Evolutionary conservation across 2,888 invertebrate species (phyloP).

Genomic region (Cheiracanthium punctorium): DNA sequence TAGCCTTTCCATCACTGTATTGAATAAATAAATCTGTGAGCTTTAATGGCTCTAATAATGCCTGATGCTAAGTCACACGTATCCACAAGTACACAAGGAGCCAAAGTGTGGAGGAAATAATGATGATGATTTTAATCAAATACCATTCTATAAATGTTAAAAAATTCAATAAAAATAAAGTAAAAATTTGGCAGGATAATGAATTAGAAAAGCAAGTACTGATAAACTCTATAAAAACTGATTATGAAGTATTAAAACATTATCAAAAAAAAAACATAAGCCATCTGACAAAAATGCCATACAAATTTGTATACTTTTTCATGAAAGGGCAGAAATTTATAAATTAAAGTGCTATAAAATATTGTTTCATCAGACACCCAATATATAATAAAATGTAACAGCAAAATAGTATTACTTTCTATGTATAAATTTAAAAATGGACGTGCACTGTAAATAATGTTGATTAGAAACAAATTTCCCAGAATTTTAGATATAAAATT

Average conservation of each 20-base stretch:
- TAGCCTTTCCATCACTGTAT: too few relatives aligned
- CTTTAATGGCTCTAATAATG: background rate
- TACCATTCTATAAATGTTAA: background rate
- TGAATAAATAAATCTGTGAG: background rate
- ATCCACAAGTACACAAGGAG: background rate
- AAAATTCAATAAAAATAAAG: background rate
- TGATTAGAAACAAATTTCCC: too few relatives aligned
- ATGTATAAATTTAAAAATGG: background rate
- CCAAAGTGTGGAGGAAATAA: background rate
- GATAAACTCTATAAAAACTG: background rate
- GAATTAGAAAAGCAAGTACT: background rate
- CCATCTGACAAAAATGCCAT: background rate
- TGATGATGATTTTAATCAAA: background rate
- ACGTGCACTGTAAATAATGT: too few relatives aligned
- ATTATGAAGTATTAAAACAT: background rate
- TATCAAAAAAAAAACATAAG: background rate
- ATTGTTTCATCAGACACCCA: background rate
- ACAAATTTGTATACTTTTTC: background rate
- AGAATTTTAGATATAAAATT: too few relatives aligned
- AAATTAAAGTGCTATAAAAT: background rate
- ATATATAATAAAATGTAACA: background rate
- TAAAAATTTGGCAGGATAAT: conserved; percentile 3
- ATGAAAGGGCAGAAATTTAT: background rate
- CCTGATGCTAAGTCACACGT: background rate
- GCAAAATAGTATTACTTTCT: background rate